Evolutionary conservation across 23 tunicate genomes (phyloP).

Genomic region (Styela clava): DNA sequence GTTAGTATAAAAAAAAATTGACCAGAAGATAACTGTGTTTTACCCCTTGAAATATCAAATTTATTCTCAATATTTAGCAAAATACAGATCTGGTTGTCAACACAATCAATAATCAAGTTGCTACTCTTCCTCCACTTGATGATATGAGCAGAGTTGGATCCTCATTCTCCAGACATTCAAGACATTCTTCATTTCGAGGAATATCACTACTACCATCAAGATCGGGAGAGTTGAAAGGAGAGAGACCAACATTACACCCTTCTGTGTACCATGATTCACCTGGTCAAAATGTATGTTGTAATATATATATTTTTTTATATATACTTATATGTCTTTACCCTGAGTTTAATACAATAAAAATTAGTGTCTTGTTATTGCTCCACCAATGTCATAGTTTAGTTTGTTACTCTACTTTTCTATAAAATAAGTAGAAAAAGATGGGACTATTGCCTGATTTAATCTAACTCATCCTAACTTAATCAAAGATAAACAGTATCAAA

Average conservation of each 20-base stretch:
- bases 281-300: constrained; percentile 60
- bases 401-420: no score
- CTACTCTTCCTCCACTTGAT: constrained; percentile 64
- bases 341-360: no score
- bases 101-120: constrained; percentile 77
- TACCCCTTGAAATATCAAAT: no score
- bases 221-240: constrained; percentile 16
- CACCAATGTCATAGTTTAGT: no score
- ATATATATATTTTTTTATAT: not conserved
- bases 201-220: constrained; percentile 1
- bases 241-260: constrained; percentile 56
- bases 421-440: no score
- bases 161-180: constrained; percentile 15
- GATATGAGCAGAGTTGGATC: constrained; percentile 29
- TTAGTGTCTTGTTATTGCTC: no score
- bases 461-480: no score
- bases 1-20: no score
- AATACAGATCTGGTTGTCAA: constrained; percentile 65
- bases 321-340: not conserved
- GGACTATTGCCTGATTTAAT: no score
- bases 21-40: no score
- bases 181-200: constrained; percentile 19
- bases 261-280: constrained; percentile 86
- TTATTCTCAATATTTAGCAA: no score
- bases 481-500: no score